Conservation (phyloP, 2,888 invertebrate genomes). For the Corythucha ciliata region DNA sequence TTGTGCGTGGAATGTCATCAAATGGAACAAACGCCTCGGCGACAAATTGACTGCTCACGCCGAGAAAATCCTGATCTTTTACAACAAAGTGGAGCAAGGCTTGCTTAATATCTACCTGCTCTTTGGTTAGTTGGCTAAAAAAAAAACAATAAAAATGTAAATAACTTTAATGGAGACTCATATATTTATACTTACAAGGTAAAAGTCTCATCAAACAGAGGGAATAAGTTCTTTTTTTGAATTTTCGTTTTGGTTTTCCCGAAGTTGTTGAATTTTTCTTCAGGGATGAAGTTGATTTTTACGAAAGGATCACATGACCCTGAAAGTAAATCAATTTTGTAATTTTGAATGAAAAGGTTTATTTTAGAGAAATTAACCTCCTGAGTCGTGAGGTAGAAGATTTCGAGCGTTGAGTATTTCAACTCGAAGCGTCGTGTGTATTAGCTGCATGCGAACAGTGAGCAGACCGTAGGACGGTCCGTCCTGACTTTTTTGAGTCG, state of each 20-base stretch:
- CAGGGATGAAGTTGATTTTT: slow-evolving; percentile 73
- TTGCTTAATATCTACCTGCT: slow-evolving; percentile 57
- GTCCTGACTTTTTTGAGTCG: slow-evolving; percentile 55
- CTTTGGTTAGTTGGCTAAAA: slow-evolving; percentile 52
- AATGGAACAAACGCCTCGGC: slow-evolving; percentile 87
- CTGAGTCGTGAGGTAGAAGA: slow-evolving; percentile 75
- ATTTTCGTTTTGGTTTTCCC: slow-evolving; percentile 79
- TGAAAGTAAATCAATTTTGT: slow-evolving; percentile 44
- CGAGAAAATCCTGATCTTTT: slow-evolving; percentile 92
- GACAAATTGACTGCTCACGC: slow-evolving; percentile 83
- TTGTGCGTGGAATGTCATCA: slow-evolving; percentile 58
- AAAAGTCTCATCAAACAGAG: slow-evolving; percentile 90
- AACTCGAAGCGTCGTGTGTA: slow-evolving; percentile 60
- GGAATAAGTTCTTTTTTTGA: slow-evolving; percentile 85
- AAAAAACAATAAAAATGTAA: slow-evolving; percentile 25
- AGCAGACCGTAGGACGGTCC: slow-evolving; percentile 64
- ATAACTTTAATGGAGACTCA: not conserved
- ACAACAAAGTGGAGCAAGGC: slow-evolving; percentile 78
- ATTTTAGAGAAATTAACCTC: slow-evolving; percentile 61
- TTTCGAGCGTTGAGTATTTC: slow-evolving; percentile 86
- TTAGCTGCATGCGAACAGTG: slow-evolving; percentile 65
- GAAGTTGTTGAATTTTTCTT: slow-evolving; percentile 66
- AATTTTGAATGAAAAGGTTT: not conserved
- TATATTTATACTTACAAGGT: slow-evolving; percentile 60
- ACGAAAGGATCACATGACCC: slow-evolving; percentile 89